These are phyloP conservation scores for Koerneria pararmatus DNA, from an alignment of 2,888 invertebrate genomes.

Conservation along the genomic window DNA sequence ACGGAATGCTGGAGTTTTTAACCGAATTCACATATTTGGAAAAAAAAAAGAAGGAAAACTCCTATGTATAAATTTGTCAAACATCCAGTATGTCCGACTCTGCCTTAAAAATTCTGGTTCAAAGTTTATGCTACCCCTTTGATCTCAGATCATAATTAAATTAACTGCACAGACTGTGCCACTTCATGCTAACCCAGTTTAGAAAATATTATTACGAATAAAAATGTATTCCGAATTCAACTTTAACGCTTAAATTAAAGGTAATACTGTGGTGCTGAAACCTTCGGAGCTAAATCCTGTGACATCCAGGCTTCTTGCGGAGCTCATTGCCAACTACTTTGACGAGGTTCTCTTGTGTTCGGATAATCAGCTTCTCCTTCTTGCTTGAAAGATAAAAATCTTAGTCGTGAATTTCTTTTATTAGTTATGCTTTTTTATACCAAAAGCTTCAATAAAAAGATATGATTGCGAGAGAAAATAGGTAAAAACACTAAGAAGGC, in stretches of 20 bases:
- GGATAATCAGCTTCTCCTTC: background rate
- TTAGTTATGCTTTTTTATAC: background rate
- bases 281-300: conserved; percentile 82
- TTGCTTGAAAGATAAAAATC: background rate
- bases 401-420: background rate
- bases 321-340: conserved; percentile 79
- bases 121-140: too few relatives aligned
- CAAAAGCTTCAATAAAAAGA: background rate
- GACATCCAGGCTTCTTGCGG: conserved; percentile 72
- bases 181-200: background rate
- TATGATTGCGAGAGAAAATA: background rate
- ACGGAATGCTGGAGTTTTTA: too few relatives aligned
- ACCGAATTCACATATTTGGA: too few relatives aligned
- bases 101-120: too few relatives aligned
- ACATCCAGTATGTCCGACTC: too few relatives aligned
- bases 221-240: background rate
- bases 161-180: too few relatives aligned
- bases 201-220: background rate
- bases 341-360: conserved; percentile 29
- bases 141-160: too few relatives aligned
- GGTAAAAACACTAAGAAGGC: too few relatives aligned
- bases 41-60: too few relatives aligned
- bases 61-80: too few relatives aligned
- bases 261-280: conserved; percentile 80
- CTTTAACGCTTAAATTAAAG: conserved; percentile 24